Conservation (phyloP, 2,113 vertebrate genomes). For the Oncorhynchus masou region DNA sequence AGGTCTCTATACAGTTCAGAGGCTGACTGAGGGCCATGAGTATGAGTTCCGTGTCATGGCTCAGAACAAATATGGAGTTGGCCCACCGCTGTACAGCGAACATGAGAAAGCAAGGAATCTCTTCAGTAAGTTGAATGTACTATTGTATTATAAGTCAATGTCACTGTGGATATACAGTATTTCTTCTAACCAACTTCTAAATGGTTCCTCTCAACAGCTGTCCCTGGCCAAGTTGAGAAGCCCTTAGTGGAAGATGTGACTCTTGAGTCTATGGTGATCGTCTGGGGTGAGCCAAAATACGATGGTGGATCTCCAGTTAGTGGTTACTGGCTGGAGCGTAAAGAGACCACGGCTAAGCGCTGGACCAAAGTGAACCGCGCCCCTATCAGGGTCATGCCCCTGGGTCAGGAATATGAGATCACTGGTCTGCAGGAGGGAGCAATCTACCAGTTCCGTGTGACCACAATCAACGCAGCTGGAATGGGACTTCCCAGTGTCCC, state of each 20-base stretch:
- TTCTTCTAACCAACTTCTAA: not conserved
- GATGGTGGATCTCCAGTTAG: constrained; percentile 95
- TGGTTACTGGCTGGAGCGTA: constrained; percentile 92
- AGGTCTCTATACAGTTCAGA: constrained; percentile 87
- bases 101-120: constrained; percentile 94
- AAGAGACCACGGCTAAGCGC: constrained; percentile 91
- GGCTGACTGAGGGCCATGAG: constrained; percentile 91
- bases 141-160: not conserved
- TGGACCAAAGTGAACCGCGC: constrained; percentile 90
- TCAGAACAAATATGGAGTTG: constrained; percentile 94
- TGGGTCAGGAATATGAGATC: constrained; percentile 89
- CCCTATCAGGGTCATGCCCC: constrained; percentile 85
- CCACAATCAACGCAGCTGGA: constrained; percentile 90
- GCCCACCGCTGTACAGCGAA: constrained; percentile 90
- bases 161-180: not conserved
- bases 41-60: constrained; percentile 97
- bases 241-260: constrained; percentile 90
- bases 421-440: constrained; percentile 89
- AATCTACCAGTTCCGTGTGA: constrained; percentile 92
- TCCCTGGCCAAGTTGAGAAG: constrained; percentile 95
- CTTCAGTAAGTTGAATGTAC: constrained; percentile 83
- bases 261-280: constrained; percentile 90
- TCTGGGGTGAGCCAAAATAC: constrained; percentile 96
- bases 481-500: constrained; percentile 89
- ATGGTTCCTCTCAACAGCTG: constrained; percentile 70